phyloP scores from a whole-genome alignment of 2,797 vertebrate genomes.

The Pachyuromys duprasi region DNA sequence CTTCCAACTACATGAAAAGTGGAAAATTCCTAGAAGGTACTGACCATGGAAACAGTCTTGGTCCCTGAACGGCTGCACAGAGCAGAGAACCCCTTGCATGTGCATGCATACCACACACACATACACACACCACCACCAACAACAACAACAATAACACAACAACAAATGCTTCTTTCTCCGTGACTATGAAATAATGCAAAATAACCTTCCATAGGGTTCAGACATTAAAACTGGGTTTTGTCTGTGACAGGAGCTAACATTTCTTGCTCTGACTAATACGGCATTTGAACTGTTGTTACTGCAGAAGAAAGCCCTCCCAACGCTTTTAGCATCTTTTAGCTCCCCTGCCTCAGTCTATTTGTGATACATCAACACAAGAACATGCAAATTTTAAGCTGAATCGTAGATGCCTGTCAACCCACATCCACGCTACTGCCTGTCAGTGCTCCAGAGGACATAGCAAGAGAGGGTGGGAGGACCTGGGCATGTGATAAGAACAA shows the following conservation, averaged over 20 bases:
- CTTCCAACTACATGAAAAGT: background rate
- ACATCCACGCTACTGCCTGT: background rate
- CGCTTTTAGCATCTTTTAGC: background rate
- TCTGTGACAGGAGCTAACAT: background rate
- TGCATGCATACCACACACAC: background rate
- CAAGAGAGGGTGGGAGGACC: background rate
- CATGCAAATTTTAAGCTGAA: slow-evolving; percentile 1
- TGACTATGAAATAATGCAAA: background rate
- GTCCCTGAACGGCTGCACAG: background rate
- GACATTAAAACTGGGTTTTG: background rate
- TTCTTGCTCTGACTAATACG: background rate
- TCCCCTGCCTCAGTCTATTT: slow-evolving; percentile 10
- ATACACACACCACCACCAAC: background rate
- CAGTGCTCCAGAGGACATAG: background rate
- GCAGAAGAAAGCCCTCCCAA: background rate
- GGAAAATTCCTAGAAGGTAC: background rate
- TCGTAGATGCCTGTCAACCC: background rate
- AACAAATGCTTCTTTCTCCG: background rate
- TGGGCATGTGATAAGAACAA: background rate
- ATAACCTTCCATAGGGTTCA: background rate
- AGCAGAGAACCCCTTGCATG: background rate
- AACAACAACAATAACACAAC: background rate
- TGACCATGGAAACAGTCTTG: background rate
- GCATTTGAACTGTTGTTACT: background rate
- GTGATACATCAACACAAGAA: background rate